Conservation (phyloP, 2,888 invertebrate genomes). For the Melolontha melolontha region DNA sequence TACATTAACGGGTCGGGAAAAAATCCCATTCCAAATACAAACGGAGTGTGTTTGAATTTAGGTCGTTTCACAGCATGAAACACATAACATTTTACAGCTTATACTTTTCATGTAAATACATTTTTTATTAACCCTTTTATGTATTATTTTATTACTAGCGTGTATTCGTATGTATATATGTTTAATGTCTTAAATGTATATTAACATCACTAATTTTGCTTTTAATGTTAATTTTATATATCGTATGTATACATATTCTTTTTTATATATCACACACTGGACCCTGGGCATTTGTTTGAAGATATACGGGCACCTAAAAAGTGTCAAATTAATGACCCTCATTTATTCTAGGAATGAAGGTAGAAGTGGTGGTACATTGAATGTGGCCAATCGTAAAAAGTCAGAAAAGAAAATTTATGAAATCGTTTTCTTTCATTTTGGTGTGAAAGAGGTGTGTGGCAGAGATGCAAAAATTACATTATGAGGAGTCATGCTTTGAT, state of each 20-base stretch:
- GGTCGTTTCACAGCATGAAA: slow-evolving; percentile 35
- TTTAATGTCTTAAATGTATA: slow-evolving; percentile 27
- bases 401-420: background rate
- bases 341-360: slow-evolving; percentile 8
- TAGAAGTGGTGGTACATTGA: background rate
- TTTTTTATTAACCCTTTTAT: slow-evolving; percentile 36
- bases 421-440: no score
- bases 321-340: slow-evolving; percentile 31
- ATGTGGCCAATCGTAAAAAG: slow-evolving; percentile 10
- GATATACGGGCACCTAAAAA: slow-evolving; percentile 36
- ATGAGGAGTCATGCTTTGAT: no score
- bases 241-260: background rate
- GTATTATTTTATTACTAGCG: slow-evolving; percentile 30
- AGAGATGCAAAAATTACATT: no score
- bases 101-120: slow-evolving; percentile 31
- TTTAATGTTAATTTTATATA: slow-evolving; percentile 35
- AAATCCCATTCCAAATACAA: slow-evolving; percentile 9
- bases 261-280: slow-evolving; percentile 9
- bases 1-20: slow-evolving; percentile 12
- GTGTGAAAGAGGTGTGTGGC: no score
- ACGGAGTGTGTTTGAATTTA: slow-evolving; percentile 16
- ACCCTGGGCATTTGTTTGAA: slow-evolving; percentile 18
- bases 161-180: slow-evolving; percentile 13
- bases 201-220: slow-evolving; percentile 35
- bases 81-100: slow-evolving; percentile 32